Evolutionary conservation across 2,797 vertebrate genomes (phyloP).

Genomic region (Gobionotothen gibberifrons): DNA sequence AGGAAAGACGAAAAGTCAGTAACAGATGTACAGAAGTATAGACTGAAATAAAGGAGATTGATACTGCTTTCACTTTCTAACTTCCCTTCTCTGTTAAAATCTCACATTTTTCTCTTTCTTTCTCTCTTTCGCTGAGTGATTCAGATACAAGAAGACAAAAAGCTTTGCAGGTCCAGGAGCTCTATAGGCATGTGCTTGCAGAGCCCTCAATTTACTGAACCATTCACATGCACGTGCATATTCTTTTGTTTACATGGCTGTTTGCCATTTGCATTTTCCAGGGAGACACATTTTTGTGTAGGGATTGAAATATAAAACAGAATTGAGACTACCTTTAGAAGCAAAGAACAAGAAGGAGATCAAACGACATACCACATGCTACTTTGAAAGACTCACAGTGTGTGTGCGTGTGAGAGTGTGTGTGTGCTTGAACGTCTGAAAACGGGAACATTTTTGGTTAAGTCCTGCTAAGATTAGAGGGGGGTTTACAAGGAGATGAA

Average conservation of each 20-base stretch:
- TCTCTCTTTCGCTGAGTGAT: constrained; percentile 9
- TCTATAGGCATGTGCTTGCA: constrained; percentile 18
- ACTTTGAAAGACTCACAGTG: constrained; percentile 43
- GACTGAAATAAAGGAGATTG: constrained; percentile 14
- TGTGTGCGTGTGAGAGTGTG: constrained; percentile 3
- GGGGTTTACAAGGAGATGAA: constrained; percentile 52
- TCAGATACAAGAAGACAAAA: constrained; percentile 37
- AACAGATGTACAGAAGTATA: constrained; percentile 9
- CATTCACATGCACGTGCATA: not conserved
- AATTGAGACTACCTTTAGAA: constrained; percentile 43
- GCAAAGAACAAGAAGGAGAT: constrained; percentile 44
- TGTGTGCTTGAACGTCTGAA: constrained; percentile 41
- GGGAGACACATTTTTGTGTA: not conserved
- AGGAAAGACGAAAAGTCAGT: constrained; percentile 18
- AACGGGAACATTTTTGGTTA: constrained; percentile 44
- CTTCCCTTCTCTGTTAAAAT: not conserved
- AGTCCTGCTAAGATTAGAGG: constrained; percentile 64
- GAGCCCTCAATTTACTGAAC: not conserved
- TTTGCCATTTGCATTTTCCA: constrained; percentile 31
- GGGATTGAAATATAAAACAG: constrained; percentile 39
- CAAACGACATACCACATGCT: constrained; percentile 35
- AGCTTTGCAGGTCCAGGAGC: constrained; percentile 25
- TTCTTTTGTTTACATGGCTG: constrained; percentile 21
- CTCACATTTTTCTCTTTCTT: not conserved
- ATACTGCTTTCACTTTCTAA: constrained; percentile 5